Evolutionary conservation across 2,888 invertebrate genomes (phyloP).

Genomic region (Agelastica alni): DNA sequence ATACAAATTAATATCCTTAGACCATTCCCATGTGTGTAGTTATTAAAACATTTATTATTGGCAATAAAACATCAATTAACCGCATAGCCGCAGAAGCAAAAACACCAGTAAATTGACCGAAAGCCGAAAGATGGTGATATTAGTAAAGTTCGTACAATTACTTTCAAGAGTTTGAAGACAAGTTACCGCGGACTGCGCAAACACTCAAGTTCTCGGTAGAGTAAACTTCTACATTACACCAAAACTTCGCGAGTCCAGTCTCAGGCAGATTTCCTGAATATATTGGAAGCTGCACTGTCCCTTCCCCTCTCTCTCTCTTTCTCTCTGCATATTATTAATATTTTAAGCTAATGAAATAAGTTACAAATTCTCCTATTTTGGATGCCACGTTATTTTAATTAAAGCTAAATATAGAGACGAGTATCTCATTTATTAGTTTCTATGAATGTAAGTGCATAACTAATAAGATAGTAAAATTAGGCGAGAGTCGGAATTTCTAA

Average conservation of each 20-base stretch:
- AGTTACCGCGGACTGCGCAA: constrained; percentile 11
- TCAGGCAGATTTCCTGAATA: constrained; percentile 14
- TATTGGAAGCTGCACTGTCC: background rate
- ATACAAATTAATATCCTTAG: no score
- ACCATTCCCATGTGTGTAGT: no score
- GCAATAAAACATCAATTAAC: no score
- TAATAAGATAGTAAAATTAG: background rate
- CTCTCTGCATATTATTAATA: constrained; percentile 1
- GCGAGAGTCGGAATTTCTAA: background rate
- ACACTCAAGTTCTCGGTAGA: constrained; percentile 13
- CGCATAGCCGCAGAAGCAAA: no score
- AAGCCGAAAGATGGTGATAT: no score
- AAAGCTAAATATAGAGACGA: background rate
- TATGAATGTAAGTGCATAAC: background rate
- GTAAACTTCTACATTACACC: constrained; percentile 12
- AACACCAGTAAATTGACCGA: no score
- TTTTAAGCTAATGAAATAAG: constrained; percentile 12
- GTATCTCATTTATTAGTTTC: background rate
- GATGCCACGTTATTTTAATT: constrained; percentile 1
- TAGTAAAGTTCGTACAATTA: constrained; percentile 18
- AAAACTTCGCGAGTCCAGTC: constrained; percentile 13
- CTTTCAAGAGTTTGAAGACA: constrained; percentile 14
- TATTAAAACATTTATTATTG: no score
- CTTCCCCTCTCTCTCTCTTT: no score
- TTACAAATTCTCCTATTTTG: constrained; percentile 5